phyloP scores from a whole-genome alignment of 2,113 vertebrate species.

The Nycticryphes semicollaris region DNA sequence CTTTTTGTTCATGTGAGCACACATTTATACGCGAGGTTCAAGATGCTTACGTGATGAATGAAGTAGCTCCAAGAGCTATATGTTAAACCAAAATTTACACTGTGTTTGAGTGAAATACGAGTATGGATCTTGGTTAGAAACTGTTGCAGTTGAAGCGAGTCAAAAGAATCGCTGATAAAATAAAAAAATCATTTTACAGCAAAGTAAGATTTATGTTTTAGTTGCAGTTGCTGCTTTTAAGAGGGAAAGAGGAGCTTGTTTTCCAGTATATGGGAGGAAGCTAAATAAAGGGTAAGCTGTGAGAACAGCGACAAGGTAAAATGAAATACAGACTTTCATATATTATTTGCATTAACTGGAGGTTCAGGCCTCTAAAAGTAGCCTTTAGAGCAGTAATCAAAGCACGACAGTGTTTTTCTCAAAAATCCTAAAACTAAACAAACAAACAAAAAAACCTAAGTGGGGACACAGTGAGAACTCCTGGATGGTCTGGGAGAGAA shows the following conservation, averaged over 20 bases:
- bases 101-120: not conserved
- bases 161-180: not conserved
- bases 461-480: not conserved
- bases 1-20: conserved; percentile 61
- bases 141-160: not conserved
- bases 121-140: not conserved
- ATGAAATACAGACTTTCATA: not conserved
- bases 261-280: not conserved
- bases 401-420: not conserved
- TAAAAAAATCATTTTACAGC: not conserved
- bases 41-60: not conserved
- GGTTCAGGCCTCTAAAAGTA: not conserved
- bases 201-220: not conserved
- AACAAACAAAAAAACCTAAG: not conserved
- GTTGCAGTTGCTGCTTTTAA: not conserved
- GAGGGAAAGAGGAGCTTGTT: not conserved
- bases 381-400: not conserved
- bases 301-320: not conserved
- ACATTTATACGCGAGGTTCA: not conserved
- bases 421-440: not conserved
- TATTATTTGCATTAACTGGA: not conserved
- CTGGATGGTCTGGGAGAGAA: not conserved
- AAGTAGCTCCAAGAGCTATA: not conserved
- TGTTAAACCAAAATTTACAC: conserved; percentile 1
- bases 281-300: not conserved